Base-by-base conservation (phyloP, 2,888 invertebrate genomes). In the Amaurobius ferox region DNA sequence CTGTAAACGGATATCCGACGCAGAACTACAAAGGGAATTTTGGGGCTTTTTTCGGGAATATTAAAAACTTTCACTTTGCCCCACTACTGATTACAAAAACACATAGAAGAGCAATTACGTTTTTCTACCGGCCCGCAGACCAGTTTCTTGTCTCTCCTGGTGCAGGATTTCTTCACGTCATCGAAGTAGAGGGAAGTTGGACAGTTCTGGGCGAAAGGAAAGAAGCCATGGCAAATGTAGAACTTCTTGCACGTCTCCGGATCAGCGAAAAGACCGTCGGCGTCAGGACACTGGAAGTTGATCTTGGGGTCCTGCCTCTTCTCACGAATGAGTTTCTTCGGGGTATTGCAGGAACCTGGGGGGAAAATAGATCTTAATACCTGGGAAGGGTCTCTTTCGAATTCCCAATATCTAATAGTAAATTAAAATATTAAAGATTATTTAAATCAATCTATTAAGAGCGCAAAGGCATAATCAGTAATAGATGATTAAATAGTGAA, bases 121-220 rank as follows among this genome's bases (percentile, higher is more conserved):
- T 48, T 19, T 39, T 89, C 93, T 89, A 97, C 94, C 28, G 97
- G 97, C 70, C 97, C 97, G 91, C 97, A 97, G 91, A 95, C 94
- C 32, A 97, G 97, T 92, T 97, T 96, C 81, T 88, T 87, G 0
- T 93, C 94, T 92, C 96, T 96, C 92, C 97, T 97, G 1, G 96
- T 97, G 91, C 97, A 97, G 90, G 93, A 95, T 92, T 97, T 97
- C 92, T 94, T 95, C 90, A 96, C 94, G 90, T 97, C 97, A 91
- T 97, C 97, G 91, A 97, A 97, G 91, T 95, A 96, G 71, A 97
- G 93, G 79, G 96, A 96, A 1, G 97, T 96, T 13, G 97, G 97
- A 91, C 97, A 97, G 90, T 96, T 94, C 92, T 96, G 96, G 90
- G 95, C 90, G 91, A 97, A 97, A 0, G 97, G 96, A 91, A 93